Evolutionary conservation across 2,888 invertebrate genomes (phyloP).

Genomic region (Leptinotarsa peninsularis): DNA sequence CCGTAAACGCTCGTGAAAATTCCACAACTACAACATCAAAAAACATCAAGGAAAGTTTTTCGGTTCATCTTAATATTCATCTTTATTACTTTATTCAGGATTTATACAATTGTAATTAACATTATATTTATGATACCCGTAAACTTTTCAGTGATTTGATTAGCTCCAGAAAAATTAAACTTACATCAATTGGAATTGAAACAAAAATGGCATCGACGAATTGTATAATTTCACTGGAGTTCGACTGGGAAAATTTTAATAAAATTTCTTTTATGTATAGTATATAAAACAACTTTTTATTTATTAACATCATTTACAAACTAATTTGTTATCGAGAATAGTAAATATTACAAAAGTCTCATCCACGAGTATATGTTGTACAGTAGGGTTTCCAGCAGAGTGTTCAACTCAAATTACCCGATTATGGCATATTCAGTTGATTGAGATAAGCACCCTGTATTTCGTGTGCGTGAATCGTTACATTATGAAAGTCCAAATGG

Average conservation of each 20-base stretch:
- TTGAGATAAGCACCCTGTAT: conserved; percentile 31
- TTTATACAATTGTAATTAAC: conserved; percentile 63
- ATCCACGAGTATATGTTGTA: conserved; percentile 47
- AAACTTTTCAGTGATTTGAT: conserved; percentile 61
- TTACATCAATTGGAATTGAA: neutral
- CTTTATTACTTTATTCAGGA: conserved; percentile 62
- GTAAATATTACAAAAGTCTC: conserved; percentile 63
- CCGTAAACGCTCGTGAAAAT: neutral
- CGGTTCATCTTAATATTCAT: conserved; percentile 51
- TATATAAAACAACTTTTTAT: conserved; percentile 68
- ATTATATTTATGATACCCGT: conserved; percentile 66
- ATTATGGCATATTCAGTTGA: neutral
- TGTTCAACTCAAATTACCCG: conserved; percentile 21
- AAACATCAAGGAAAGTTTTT: conserved; percentile 53
- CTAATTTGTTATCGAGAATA: conserved; percentile 62
- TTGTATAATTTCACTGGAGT: conserved; percentile 40
- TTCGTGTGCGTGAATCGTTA: conserved; percentile 58
- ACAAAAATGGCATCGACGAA: neutral
- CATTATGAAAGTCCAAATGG: conserved; percentile 40
- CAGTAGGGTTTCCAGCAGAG: conserved; percentile 21
- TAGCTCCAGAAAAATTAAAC: conserved; percentile 39
- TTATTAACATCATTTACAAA: conserved; percentile 68
- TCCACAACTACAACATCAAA: conserved; percentile 51
- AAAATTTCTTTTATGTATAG: conserved; percentile 65
- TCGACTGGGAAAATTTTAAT: conserved; percentile 59